Evolutionary conservation across 2,888 invertebrate species (phyloP), one percentile per base, ranked within the genome.

Genomic region (Chelonus formosanus): DNA sequence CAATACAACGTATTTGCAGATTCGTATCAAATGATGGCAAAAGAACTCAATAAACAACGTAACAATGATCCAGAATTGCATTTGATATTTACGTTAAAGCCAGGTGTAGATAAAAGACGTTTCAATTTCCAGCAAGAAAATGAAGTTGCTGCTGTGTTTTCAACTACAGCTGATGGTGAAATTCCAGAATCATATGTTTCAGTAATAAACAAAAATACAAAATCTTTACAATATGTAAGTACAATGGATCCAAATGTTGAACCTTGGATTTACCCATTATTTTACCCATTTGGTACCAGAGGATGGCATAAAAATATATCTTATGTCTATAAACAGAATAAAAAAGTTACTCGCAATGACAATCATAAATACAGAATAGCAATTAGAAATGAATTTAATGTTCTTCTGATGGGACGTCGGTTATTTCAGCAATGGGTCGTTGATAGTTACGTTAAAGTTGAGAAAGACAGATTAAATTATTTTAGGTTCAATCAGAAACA

Each of bases 351-450:
- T n/a, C 50, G 43, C 43, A 57, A 55, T 7, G 64, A 56, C 32
- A 57, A 67, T 45, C 45, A 53, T 31, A 52, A 59, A 48, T 47
- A 63, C 58, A 57, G 58, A 36, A 58, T 63, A 57, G 67, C 58
- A 50, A 47, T 53, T 48, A 63, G 67, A 3, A 35, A 58, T 58
- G 44, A 20, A 34, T 20, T 52, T 10, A 67, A 67, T 43, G 53
- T 63, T 8, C 54, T 64, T 34, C 50, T 64, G 34, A 43, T 40
- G 43, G 64, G 64, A 54, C 20, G 20, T 20, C 20, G 20, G 20
- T 20, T 20, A 20, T 20, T 20, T 20, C 20, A 20, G 2, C 20
- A 20, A 20, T 20, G 20, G 20, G 20, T 20, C 2, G 20, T 20
- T 20, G 20, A 20, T 20, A 20, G 20, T 63, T 59, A 61, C 47